phyloP scores from a whole-genome alignment of 1,140 invertebrate genomes.

The Pteromalus puparum region DNA sequence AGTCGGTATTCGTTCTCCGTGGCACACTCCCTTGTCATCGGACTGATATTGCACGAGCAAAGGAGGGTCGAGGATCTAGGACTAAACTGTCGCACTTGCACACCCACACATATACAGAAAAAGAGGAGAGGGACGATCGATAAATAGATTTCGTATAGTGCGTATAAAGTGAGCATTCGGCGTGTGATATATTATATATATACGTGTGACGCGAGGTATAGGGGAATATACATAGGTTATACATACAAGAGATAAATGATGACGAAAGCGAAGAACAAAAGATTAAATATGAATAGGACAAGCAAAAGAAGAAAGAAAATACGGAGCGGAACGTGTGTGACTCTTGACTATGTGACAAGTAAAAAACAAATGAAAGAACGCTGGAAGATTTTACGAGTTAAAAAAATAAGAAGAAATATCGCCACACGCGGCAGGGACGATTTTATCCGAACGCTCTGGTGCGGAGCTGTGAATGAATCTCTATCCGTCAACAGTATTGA shows the following conservation, averaged over 20 bases:
- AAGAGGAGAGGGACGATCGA: slow-evolving; percentile 21
- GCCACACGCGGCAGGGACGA: slow-evolving; percentile 67
- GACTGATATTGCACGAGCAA: neutral
- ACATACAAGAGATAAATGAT: slow-evolving; percentile 45
- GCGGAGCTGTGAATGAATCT: slow-evolving; percentile 75
- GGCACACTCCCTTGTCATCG: slow-evolving; percentile 27
- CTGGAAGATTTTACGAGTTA: slow-evolving; percentile 46
- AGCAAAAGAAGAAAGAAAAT: slow-evolving; percentile 37
- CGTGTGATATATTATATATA: slow-evolving; percentile 47
- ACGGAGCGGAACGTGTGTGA: slow-evolving; percentile 50
- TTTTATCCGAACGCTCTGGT: slow-evolving; percentile 64
- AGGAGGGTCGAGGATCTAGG: neutral
- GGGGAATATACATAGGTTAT: slow-evolving; percentile 51
- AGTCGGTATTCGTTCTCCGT: slow-evolving; percentile 8
- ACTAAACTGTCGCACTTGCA: slow-evolving; percentile 32
- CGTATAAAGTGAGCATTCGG: slow-evolving; percentile 40
- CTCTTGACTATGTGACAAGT: slow-evolving; percentile 53
- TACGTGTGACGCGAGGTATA: slow-evolving; percentile 42
- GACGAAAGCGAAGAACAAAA: slow-evolving; percentile 44
- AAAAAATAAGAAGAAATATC: slow-evolving; percentile 56
- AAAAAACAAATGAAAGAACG: slow-evolving; percentile 45
- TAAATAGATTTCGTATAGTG: slow-evolving; percentile 45
- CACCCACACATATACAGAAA: neutral
- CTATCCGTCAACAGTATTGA: slow-evolving; percentile 77
- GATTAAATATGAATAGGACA: slow-evolving; percentile 37